Conservation (phyloP, 2,113 vertebrate genomes). For the Oncorhynchus keta region DNA sequence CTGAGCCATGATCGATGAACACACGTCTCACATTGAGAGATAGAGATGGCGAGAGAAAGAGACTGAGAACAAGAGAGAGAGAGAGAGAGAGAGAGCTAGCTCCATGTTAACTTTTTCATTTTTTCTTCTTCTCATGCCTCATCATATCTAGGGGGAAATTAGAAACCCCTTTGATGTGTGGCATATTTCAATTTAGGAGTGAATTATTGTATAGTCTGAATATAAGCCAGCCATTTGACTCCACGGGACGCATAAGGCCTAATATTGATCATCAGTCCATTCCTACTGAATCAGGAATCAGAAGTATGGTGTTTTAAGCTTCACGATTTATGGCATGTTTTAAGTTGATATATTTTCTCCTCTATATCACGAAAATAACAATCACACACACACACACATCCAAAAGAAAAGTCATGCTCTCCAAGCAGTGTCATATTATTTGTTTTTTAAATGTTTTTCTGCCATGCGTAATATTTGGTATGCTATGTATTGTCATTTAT, state of each 20-base stretch:
- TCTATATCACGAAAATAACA: too few species aligned
- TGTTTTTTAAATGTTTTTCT: too few species aligned
- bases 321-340: slow-evolving; percentile 40
- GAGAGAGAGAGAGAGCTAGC: slow-evolving; percentile 11
- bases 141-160: slow-evolving; percentile 65
- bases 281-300: slow-evolving; percentile 37
- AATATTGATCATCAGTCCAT: slow-evolving; percentile 52
- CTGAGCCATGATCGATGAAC: slow-evolving; percentile 44
- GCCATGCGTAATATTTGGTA: too few species aligned
- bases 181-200: slow-evolving; percentile 37
- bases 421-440: too few species aligned
- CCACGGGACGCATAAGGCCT: slow-evolving; percentile 26
- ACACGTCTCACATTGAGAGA: background rate
- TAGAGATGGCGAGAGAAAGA: background rate
- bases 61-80: slow-evolving; percentile 8
- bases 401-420: too few species aligned
- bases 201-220: slow-evolving; percentile 55
- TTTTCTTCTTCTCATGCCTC: slow-evolving; percentile 26
- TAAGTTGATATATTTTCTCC: background rate
- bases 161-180: slow-evolving; percentile 64
- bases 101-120: background rate
- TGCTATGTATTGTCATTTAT: too few species aligned
- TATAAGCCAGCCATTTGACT: slow-evolving; percentile 55
- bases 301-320: slow-evolving; percentile 39
- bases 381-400: too few species aligned